Percentiles rank a stretch among this genome's conserved stretches.
Evolutionary conservation across 2,113 vertebrate genomes (phyloP).

Genomic region (Psophia crepitans): DNA sequence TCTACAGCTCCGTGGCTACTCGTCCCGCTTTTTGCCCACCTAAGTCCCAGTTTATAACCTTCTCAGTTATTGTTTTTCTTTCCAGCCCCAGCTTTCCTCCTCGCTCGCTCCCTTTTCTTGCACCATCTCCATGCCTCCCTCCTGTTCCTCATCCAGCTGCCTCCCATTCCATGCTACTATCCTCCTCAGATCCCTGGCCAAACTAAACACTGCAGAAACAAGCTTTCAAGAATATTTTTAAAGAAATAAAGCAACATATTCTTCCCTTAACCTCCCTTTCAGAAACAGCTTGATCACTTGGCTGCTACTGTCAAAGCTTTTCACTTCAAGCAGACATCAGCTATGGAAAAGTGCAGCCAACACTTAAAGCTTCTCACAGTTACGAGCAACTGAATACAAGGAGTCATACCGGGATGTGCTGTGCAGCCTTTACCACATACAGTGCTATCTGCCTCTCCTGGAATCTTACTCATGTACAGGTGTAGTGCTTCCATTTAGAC

Average conservation of each 20-base stretch:
- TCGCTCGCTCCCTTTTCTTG: background rate
- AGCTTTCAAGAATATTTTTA: background rate
- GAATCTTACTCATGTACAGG: background rate
- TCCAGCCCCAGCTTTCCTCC: background rate
- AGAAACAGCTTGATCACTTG: background rate
- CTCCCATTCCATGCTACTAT: background rate
- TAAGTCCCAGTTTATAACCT: background rate
- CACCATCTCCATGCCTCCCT: background rate
- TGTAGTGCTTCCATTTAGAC: background rate
- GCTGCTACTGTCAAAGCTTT: background rate
- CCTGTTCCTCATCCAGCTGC: background rate
- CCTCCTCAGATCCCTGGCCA: background rate
- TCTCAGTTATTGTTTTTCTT: background rate
- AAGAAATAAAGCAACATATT: background rate
- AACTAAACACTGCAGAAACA: background rate
- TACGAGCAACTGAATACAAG: background rate
- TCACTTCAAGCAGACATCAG: background rate
- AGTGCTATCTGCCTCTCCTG: background rate
- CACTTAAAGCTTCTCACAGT: background rate
- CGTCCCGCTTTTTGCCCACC: background rate
- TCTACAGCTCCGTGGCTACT: background rate
- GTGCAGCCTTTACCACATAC: background rate
- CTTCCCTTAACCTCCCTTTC: background rate
- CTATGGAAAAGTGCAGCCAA: background rate
- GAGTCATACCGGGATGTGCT: background rate